Conservation (phyloP, 2,797 vertebrate species). For the Myotis vivesi region DNA sequence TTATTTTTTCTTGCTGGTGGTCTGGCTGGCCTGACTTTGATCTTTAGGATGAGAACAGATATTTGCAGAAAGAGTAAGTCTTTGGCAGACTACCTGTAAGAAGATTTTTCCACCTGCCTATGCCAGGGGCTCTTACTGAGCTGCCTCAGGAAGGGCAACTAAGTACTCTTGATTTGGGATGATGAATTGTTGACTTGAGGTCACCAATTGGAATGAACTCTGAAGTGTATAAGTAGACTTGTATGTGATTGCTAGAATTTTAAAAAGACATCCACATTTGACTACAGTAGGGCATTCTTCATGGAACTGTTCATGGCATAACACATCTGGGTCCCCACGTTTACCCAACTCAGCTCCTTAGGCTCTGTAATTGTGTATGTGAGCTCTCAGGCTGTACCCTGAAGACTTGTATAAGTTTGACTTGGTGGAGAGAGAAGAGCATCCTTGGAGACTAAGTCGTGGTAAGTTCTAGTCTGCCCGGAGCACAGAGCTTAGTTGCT, state of each 20-base stretch:
- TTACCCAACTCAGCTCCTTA: background rate
- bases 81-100: background rate
- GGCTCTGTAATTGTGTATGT: background rate
- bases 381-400: background rate
- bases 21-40: background rate
- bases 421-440: background rate
- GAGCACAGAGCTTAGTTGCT: background rate
- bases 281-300: background rate
- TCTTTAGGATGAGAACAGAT: background rate
- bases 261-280: background rate
- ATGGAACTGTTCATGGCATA: background rate
- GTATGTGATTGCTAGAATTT: background rate
- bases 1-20: background rate
- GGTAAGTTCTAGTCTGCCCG: background rate
- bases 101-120: background rate
- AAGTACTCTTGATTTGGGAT: background rate
- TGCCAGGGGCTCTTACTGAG: background rate
- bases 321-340: background rate
- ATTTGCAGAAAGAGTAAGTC: background rate
- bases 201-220: background rate
- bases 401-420: background rate
- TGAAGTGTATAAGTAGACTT: background rate
- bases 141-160: background rate
- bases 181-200: background rate
- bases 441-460: background rate